These are phyloP conservation scores for Centrocercus urophasianus DNA, from an alignment of 2,113 vertebrate genomes.

Conservation along the genomic window DNA sequence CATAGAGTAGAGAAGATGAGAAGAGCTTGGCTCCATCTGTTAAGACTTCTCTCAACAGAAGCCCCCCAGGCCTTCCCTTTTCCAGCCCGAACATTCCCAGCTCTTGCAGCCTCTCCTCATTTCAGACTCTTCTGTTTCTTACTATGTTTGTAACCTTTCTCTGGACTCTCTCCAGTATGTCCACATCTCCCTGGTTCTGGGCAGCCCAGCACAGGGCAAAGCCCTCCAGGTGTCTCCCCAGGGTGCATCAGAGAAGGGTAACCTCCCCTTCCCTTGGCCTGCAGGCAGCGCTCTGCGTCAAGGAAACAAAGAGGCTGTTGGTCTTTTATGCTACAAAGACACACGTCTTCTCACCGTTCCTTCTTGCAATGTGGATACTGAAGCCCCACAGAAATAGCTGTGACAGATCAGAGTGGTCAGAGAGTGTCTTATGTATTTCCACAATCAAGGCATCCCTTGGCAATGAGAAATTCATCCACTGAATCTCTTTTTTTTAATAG, in stretches of 20 bases:
- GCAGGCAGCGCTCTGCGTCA: background rate
- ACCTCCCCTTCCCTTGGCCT: too few relatives aligned
- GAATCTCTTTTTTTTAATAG: background rate
- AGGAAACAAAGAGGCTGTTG: background rate
- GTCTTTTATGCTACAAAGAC: background rate
- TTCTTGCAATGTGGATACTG: background rate
- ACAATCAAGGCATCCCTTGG: background rate
- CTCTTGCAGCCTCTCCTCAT: background rate
- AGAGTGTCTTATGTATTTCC: background rate
- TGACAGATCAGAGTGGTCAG: background rate
- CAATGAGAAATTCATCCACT: background rate
- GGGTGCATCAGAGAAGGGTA: background rate
- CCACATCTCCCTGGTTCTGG: background rate
- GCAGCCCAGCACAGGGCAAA: background rate
- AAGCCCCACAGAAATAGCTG: background rate
- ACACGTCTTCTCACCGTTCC: background rate
- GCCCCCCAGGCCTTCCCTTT: background rate
- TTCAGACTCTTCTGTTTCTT: background rate
- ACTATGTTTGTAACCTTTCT: background rate
- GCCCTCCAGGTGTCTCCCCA: background rate
- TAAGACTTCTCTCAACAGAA: background rate
- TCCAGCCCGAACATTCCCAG: background rate
- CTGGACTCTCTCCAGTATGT: fast-evolving
- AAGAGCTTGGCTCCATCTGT: background rate
- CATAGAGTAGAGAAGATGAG: background rate